Evolutionary conservation across 2,797 vertebrate genomes (phyloP), one percentile per base, ranked within the genome.

Genomic region (Saxicola maurus): DNA sequence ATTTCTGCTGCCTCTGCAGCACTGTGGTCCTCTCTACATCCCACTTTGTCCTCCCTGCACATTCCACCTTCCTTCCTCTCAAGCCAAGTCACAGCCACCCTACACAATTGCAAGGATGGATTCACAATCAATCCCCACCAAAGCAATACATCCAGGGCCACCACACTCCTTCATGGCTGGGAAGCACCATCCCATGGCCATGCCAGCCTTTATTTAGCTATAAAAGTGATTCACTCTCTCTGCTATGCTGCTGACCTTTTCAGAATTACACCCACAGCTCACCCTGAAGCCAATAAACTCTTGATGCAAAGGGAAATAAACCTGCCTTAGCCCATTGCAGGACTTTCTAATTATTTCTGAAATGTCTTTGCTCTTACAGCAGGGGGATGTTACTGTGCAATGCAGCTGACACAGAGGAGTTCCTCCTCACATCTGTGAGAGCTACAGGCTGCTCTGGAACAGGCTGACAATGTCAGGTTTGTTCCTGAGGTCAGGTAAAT

Each of bases 191-290:
- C 80, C 89, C 35, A 35, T 75, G 80, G 79, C 30, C 73, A 43
- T 66, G 49, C 61, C 87, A 86, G 87, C 48, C 86, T 81, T 87
- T 89, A 83, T 92, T 78, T 89, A 73, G 79, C 89, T 67, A 76
- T 87, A 87, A 91, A 93, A 89, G 49, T 86, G 85, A 93, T 91
- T 95, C 67, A 89, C 37, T 83, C 59, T 66, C 67, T 61, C 59
- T 87, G 52, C 55, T 87, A 53, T 3, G 3, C 40, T 69, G 62
- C 73, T 95, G 89, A 91, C 89, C 90, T 95, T 93, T 93, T 82
- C 79, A 92, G 73, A 95, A 92, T 89, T 89, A 78, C 46, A 94
- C 73, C 73, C 66, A 87, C 87, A 83, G 90, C 87, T 93, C 37
- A 6, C 42, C 30, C 79, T 66, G 69, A 92, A 89, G 89, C 72